A percentile compares a stretch with the other conserved stretches of the same genome.
These are phyloP conservation scores for Aix galericulata DNA, from an alignment of 2,113 vertebrate species.

Conservation along the genomic window DNA sequence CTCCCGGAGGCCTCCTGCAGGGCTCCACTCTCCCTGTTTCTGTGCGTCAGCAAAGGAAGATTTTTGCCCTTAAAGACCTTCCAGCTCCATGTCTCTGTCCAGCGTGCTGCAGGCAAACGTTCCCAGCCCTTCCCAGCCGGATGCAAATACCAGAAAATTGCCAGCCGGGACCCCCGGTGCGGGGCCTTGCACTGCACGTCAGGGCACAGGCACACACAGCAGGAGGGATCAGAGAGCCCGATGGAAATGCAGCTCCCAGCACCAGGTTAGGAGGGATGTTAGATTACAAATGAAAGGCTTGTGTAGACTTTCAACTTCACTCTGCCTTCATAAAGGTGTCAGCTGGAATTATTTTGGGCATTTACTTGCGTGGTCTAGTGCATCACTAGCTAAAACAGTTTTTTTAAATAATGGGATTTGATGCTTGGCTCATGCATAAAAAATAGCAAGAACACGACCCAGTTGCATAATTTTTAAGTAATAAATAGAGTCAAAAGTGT, in stretches of 20 bases:
- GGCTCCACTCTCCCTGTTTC: neutral
- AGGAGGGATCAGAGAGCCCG: neutral
- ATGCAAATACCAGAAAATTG: neutral
- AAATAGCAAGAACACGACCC: conserved; percentile 61
- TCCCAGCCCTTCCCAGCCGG: neutral
- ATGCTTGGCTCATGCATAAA: conserved; percentile 67
- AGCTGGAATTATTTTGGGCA: conserved; percentile 68
- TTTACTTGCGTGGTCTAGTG: conserved; percentile 66
- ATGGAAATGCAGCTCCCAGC: neutral
- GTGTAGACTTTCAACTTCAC: conserved; percentile 43
- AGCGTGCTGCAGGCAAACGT: neutral
- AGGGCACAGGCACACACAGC: fast-evolving
- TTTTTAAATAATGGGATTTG: conserved; percentile 69
- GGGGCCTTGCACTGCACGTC: neutral
- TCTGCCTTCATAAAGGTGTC: conserved; percentile 66
- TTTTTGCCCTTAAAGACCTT: neutral
- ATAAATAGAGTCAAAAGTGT: conserved; percentile 60
- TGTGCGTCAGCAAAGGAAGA: neutral
- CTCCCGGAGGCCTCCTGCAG: neutral
- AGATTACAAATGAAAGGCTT: conserved; percentile 36
- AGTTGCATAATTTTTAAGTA: conserved; percentile 70
- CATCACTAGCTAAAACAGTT: conserved; percentile 62
- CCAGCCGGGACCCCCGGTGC: neutral
- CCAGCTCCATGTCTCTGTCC: fast-evolving
- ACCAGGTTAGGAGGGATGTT: neutral